Evolutionary conservation across 2,113 vertebrate species (phyloP), one percentile per base, ranked within the genome.

Genomic region (Fregetta grallaria): DNA sequence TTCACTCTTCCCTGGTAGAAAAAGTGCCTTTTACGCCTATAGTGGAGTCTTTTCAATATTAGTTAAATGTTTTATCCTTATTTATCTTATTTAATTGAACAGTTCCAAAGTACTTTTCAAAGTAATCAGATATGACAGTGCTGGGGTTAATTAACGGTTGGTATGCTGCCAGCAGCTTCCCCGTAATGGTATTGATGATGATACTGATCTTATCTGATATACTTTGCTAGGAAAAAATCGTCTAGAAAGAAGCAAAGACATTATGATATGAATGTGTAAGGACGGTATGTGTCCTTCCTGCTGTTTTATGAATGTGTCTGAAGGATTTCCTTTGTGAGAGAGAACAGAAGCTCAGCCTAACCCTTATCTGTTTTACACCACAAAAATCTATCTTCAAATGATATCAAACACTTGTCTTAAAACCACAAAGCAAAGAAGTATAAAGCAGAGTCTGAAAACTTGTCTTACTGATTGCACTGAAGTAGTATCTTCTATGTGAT

Each of bases 271-370:
- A 95, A 95, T 95, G 45, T 36, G 23, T 92, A 89, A 92, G 96
- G 92, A 97, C 70, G 13, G 91, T 92, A 97, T 92, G 92, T 95
- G 97, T 97, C 94, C 95, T 97, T 96, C 92, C 96, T 95, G 95
- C 80, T 49, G 74, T 88, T 95, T 94, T 92, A 95, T 94, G 94
- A 76, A 86, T 49, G 58, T 16, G 40, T 94, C 89, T 95, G 87
- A 95, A 94, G 81, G 91, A 75, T 95, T 95, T 96, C 59, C 77
- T 92, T 86, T 90, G 87, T 83, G 81, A 90, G 89, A n/a, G 29
- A 94, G 86, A 94, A 77, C 74, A 91, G 91, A 59, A 92, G 62
- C 74, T 95, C 71, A 91, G 56, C 67, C 81, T 92, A 55, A 71
- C 66, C 56, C 81, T 90, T 55, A 47, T 91, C 86, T 91, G 26